Evolutionary conservation across 2,797 vertebrate genomes (phyloP), one percentile per base, ranked within the genome.

Genomic region (Parauchenoglanis ngamensis): DNA sequence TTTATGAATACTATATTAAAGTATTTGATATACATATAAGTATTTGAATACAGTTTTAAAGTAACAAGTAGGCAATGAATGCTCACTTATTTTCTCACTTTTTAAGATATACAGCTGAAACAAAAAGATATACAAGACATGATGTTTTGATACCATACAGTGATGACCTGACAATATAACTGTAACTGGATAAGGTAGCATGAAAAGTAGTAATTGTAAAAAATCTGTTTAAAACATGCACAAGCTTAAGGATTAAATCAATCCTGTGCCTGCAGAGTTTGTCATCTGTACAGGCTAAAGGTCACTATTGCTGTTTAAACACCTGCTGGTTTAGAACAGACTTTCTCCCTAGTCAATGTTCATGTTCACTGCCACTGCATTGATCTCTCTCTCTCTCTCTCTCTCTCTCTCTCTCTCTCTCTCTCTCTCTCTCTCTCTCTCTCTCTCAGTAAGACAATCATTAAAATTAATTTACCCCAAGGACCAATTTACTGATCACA

Each of bases 271-370:
- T 61, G 65, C 87, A 79, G 81, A 25, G 54, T 65, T 87, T 44
- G 63, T 85, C 65, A 72, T 77, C 75, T 87, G 67, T 81, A 70
- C 82, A 80, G 73, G 44, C 61, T 87, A 87, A 87, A 88, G 87
- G 87, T 85, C 67, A 88, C 17, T 79, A 80, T 49, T 70, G 4
- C 76, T 86, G 54, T 81, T 81, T 72, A 86, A 21, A 88, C 83
- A 85, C 57, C 77, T 85, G 78, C 59, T 85, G 68, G n/a, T 81
- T 72, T 73, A 82, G 59, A 85, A 85, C 81, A 61, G 84, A 82
- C 59, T 83, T 85, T 81, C 83, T 56, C 77, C 56, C 68, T 44
- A 82, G 57, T 85, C 87, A 85, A 17, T 63, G 61, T 76, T 88
- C 76, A 88, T 44, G 76, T 85, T 81, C 56, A 80, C 25, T 56